These are phyloP conservation scores for Parascotia fuliginaria DNA, from an alignment of 2,888 invertebrate species.

Conservation along the genomic window DNA sequence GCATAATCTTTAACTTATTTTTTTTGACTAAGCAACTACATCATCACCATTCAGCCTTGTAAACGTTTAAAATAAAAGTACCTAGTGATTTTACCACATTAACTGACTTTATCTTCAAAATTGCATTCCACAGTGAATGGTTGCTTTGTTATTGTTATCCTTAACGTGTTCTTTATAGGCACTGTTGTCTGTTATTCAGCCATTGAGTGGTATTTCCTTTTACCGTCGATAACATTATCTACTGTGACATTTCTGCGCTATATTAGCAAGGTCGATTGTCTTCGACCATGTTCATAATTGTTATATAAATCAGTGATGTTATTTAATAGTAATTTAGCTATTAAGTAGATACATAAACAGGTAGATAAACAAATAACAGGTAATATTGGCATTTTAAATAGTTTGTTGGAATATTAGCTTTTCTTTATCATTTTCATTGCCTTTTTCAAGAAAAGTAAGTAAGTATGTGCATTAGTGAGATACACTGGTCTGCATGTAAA, in stretches of 20 bases:
- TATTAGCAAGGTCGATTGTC: conserved; percentile 59
- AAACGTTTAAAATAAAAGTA: conserved; percentile 14
- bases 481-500: too few species aligned
- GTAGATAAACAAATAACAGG: too few species aligned
- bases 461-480: too few species aligned
- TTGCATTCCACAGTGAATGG: conserved; percentile 56
- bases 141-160: conserved; percentile 42
- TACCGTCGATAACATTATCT: conserved; percentile 55
- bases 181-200: too few species aligned
- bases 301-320: too few species aligned
- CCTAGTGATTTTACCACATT: conserved; percentile 18
- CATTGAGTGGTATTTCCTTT: conserved; percentile 64
- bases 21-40: background rate
- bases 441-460: too few species aligned
- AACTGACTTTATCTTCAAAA: conserved; percentile 48
- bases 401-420: too few species aligned
- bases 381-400: too few species aligned
- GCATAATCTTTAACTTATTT: too few species aligned
- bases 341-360: too few species aligned
- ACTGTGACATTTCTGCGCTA: conserved; percentile 53
- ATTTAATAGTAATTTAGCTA: too few species aligned
- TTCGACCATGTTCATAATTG: background rate
- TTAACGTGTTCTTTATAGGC: conserved; percentile 39
- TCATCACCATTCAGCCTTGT: background rate
- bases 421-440: too few species aligned